Evolutionary conservation across 2,113 vertebrate species (phyloP), one percentile per base, ranked within the genome.

Genomic region (Neogale vison): DNA sequence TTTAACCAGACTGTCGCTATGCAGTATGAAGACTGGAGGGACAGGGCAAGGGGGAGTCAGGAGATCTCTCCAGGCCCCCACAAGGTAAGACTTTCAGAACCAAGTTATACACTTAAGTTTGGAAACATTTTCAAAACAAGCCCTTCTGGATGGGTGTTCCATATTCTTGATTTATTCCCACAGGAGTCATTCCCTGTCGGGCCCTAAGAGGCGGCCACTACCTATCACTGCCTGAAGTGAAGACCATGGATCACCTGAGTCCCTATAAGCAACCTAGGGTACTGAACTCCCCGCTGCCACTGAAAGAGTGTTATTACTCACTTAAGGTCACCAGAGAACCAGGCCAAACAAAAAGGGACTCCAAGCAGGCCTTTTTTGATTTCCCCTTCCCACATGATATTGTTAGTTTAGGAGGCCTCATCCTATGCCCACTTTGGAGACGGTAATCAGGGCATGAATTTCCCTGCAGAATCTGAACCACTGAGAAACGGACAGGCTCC

Each of bases 71-170:
- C 18, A 50, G 5, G 5, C 4, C 36, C 0, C 6, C 4, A 11
- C 7, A 31, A 72, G 18, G 67, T 42, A 65, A 45, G 55, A 67
- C 76, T 65, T 88, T 39, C 72, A 47, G 36, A 72, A 79, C 61
- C 47, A n/a, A 52, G 12, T 84, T 65, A 57, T 36, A 31, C 4
- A 12, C 31, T 52, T 69, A 23, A 23, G 36, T 55, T 42, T 17
- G 31, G 69, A 42, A 55, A 86, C 11, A 17, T 67, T 92, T 88
- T 63, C 95, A 93, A 74, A 92, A 55, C 55, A 92, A 71, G 88
- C 11, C 34, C 36, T 92, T 14, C 85, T 61, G 83, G 39, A 20
- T 0, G 11, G 34, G 24, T 15, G 14, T 7, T 6, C 55, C 7
- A 47, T 24, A 45, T 55, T 42, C 55, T 83, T 50, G 55, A 77